Conservation (phyloP, 2,797 vertebrate genomes). For the Meriones psammophilus region DNA sequence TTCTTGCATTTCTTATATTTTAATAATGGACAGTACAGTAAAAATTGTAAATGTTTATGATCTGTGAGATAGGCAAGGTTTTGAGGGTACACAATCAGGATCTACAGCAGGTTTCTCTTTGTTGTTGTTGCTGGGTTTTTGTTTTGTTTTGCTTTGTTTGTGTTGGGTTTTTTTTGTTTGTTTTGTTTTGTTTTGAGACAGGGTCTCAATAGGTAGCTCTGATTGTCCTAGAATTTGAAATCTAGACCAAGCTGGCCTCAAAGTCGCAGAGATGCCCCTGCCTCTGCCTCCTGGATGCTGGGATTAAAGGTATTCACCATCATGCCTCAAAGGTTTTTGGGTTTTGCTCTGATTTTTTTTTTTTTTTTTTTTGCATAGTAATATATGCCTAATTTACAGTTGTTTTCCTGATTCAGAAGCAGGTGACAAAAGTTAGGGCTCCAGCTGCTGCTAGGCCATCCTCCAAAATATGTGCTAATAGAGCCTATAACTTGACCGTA, state of each 20-base stretch:
- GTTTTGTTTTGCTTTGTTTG: too few species aligned
- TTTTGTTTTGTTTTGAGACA: too few species aligned
- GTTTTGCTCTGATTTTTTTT: slow-evolving; percentile 15
- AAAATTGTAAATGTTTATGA: slow-evolving; percentile 12
- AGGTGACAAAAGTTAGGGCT: too few species aligned
- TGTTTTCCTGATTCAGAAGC: slow-evolving; percentile 52
- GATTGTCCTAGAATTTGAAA: background rate
- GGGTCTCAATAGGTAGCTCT: background rate
- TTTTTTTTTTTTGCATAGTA: background rate
- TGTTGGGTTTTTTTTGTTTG: background rate
- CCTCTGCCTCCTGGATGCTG: too few species aligned
- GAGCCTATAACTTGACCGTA: background rate
- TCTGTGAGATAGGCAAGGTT: background rate
- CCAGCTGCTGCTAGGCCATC: background rate
- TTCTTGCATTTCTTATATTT: slow-evolving; percentile 49
- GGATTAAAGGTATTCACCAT: background rate
- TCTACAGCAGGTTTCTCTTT: background rate
- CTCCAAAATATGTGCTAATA: background rate
- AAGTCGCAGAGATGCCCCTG: background rate
- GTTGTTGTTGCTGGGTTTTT: too few species aligned
- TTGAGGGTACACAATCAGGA: background rate
- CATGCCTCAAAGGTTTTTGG: background rate
- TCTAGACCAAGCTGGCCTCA: background rate
- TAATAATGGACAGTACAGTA: background rate
- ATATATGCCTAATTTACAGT: background rate